A percentile compares a stretch with the other conserved stretches of the same genome.
These are phyloP conservation scores for Noctua pronuba DNA, from an alignment of 2,888 invertebrate species.

Conservation along the genomic window DNA sequence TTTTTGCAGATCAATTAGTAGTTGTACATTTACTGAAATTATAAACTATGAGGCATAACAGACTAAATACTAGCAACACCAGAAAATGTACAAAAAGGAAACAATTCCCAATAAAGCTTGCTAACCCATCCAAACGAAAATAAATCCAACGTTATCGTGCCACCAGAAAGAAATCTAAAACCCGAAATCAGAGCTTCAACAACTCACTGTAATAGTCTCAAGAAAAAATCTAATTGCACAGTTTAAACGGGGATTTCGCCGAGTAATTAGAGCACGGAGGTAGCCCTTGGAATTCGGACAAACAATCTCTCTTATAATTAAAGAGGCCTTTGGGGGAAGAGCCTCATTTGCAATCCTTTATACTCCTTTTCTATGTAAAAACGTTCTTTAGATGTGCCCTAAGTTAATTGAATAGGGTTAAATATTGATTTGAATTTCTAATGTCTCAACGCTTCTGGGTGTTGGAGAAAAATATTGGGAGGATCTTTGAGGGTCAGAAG, in stretches of 20 bases:
- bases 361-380: constrained; percentile 82
- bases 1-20: neutral
- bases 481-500: constrained; percentile 4
- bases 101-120: neutral
- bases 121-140: constrained; percentile 15
- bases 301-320: constrained; percentile 87
- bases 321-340: constrained; percentile 75
- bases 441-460: constrained; percentile 48
- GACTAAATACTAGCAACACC: neutral
- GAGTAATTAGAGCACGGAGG: constrained; percentile 80
- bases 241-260: constrained; percentile 77
- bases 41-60: neutral
- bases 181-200: constrained; percentile 60
- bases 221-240: constrained; percentile 73
- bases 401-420: constrained; percentile 70
- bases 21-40: too few species aligned
- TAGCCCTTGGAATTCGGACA: constrained; percentile 80
- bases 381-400: constrained; percentile 71
- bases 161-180: constrained; percentile 48
- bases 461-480: constrained; percentile 48
- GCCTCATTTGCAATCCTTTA: constrained; percentile 88
- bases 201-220: constrained; percentile 54
- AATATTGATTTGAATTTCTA: constrained; percentile 68
- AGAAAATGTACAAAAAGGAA: neutral
- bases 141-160: constrained; percentile 37